Evolutionary conservation across 2,797 vertebrate species (phyloP).

Genomic region (Pyrocephalus nanus): DNA sequence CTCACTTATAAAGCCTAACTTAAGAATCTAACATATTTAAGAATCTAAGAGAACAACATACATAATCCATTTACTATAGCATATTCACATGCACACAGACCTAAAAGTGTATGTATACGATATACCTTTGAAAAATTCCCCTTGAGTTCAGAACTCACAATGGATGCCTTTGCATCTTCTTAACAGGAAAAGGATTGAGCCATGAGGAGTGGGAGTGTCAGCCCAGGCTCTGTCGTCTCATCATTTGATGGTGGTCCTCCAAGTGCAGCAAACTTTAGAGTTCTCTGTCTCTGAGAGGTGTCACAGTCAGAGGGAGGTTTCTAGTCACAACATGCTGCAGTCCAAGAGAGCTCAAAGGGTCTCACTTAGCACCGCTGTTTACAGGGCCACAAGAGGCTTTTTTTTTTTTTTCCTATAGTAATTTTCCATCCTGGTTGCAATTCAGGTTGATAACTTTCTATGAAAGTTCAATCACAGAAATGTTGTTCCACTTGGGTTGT

Average conservation of each 20-base stretch:
- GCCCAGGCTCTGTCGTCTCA: not conserved
- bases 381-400: too few species aligned
- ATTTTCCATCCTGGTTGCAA: not conserved
- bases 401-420: not conserved
- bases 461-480: not conserved
- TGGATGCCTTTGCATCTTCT: not conserved
- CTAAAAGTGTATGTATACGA: not conserved
- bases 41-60: not conserved
- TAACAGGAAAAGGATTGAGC: not conserved
- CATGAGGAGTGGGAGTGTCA: not conserved
- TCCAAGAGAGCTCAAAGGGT: not conserved
- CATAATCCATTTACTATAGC: not conserved
- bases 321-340: rapidly evolving
- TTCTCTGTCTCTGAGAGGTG: rapidly evolving
- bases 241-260: not conserved
- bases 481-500: not conserved
- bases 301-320: not conserved
- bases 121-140: not conserved
- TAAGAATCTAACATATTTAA: not conserved
- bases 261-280: not conserved
- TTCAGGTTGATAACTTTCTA: not conserved
- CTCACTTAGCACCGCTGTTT: not conserved
- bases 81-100: not conserved
- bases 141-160: not conserved
- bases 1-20: not conserved